These are phyloP conservation scores for Myocastor coypus DNA, from an alignment of 2,113 vertebrate species.

Conservation along the genomic window DNA sequence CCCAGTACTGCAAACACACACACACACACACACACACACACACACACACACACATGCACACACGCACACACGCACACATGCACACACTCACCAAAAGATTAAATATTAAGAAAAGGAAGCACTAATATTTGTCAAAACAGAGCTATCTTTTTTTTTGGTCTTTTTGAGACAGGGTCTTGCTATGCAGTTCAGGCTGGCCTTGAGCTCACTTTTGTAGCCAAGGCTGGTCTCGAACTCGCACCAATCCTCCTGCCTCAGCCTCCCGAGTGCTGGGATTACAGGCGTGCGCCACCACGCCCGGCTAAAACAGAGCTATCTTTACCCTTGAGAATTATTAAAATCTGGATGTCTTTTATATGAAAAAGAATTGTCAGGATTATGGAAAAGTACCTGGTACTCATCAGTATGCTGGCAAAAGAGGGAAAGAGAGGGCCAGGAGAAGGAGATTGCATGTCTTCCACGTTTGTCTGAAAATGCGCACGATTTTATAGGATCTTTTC, in stretches of 20 bases:
- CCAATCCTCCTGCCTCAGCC: too few species aligned
- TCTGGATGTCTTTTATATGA: slow-evolving; percentile 63
- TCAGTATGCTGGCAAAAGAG: neutral
- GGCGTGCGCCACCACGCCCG: too few species aligned
- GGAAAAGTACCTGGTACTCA: slow-evolving; percentile 49
- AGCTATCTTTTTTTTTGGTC: slow-evolving; percentile 70
- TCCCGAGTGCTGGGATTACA: too few species aligned
- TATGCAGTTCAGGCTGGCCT: too few species aligned
- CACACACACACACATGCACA: too few species aligned
- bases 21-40: too few species aligned
- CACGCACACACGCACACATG: too few species aligned
- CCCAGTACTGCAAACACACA: too few species aligned
- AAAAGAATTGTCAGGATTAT: slow-evolving; percentile 68
- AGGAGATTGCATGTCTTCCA: slow-evolving; percentile 5
- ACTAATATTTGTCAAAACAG: slow-evolving; percentile 67
- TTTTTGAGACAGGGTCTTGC: too few species aligned
- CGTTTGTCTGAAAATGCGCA: slow-evolving; percentile 51
- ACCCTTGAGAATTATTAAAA: slow-evolving; percentile 15
- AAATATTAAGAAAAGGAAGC: slow-evolving; percentile 63
- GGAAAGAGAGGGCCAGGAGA: neutral
- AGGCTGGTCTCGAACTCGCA: too few species aligned
- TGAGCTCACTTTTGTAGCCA: too few species aligned
- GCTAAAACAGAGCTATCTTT: slow-evolving; percentile 69
- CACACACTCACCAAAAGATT: too few species aligned
- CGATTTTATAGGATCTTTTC: neutral